These are phyloP conservation scores for Cordilura impudica DNA, from an alignment of 2,888 invertebrate genomes.

Conservation along the genomic window DNA sequence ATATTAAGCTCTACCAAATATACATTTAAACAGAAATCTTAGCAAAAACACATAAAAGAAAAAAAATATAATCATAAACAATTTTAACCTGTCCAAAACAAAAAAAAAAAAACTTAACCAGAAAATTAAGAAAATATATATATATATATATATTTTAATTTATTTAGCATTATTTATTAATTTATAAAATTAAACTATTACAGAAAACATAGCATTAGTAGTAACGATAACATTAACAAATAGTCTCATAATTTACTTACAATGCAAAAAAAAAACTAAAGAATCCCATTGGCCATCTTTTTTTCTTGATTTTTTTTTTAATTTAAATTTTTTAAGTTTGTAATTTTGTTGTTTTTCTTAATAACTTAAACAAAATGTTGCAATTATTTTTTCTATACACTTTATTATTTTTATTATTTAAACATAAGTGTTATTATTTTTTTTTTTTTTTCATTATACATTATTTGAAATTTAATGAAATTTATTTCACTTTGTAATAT, in stretches of 20 bases:
- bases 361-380: constrained; percentile 35
- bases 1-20: constrained; percentile 61
- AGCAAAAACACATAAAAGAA: constrained; percentile 66
- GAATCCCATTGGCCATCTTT: neutral
- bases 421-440: constrained; percentile 45
- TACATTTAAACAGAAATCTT: constrained; percentile 53
- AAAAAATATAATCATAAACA: constrained; percentile 37
- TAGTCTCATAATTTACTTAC: constrained; percentile 10
- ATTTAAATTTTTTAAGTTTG: neutral
- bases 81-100: constrained; percentile 31
- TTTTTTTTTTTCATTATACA: constrained; percentile 35
- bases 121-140: constrained; percentile 19
- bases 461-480: constrained; percentile 18
- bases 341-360: constrained; percentile 39
- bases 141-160: no score
- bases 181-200: constrained; percentile 39
- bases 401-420: constrained; percentile 32
- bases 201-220: constrained; percentile 40
- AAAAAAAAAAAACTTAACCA: constrained; percentile 24
- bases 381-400: constrained; percentile 18
- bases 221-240: constrained; percentile 37
- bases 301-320: neutral
- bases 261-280: neutral
- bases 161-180: constrained; percentile 49
- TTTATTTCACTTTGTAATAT: neutral